These are phyloP conservation scores for Heliconius hewitsoni DNA, from an alignment of 1,140 invertebrate genomes.

Conservation along the genomic window DNA sequence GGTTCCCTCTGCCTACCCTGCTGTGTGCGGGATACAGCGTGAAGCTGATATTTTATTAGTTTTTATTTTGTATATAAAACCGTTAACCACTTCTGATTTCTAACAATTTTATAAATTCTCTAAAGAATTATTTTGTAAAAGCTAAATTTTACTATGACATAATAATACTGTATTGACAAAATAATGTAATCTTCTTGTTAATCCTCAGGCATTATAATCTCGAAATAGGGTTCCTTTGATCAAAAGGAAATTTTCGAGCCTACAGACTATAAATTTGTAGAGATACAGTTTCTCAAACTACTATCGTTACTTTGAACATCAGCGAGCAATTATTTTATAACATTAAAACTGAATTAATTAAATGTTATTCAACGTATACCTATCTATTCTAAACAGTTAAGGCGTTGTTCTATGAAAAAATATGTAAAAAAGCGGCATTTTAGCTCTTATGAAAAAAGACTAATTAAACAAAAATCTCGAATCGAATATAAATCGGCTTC, in stretches of 20 bases:
- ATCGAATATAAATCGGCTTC: no score
- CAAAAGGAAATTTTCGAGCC: neutral
- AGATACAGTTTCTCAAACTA: neutral
- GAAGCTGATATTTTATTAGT: no score
- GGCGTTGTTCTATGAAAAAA: no score
- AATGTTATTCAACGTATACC: no score
- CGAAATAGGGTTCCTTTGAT: neutral
- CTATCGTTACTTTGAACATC: neutral
- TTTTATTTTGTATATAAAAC: no score
- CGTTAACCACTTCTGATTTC: no score
- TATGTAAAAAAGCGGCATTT: no score
- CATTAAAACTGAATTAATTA: neutral
- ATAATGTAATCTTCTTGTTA: neutral
- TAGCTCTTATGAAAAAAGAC: no score
- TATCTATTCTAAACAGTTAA: no score
- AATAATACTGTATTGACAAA: neutral
- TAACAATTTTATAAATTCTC: neutral
- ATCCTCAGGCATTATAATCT: neutral
- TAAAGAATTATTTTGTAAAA: neutral
- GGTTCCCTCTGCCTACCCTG: no score
- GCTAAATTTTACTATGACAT: neutral
- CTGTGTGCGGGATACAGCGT: no score
- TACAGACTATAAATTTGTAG: neutral
- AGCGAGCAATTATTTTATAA: neutral
- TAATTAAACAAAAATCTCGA: no score